phyloP scores from a whole-genome alignment of 2,797 vertebrate genomes.

The Liparis tanakae region DNA sequence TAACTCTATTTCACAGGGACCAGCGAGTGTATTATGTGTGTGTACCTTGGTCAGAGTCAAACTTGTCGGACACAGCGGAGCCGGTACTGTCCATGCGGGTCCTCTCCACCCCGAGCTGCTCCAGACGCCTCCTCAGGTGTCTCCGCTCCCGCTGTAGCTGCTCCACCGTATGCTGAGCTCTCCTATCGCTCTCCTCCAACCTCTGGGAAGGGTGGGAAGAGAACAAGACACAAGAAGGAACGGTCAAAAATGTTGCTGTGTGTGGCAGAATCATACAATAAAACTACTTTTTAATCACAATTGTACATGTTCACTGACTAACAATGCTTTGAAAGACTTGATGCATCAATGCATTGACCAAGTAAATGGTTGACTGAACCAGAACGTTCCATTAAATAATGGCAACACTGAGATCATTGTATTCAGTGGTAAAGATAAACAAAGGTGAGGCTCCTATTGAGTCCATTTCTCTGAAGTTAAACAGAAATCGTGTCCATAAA shows the following conservation, averaged over 20 bases:
- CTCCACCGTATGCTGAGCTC: conserved; percentile 91
- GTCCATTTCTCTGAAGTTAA: neutral
- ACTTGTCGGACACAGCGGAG: conserved; percentile 89
- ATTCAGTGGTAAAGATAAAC: no score
- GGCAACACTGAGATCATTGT: neutral
- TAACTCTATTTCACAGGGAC: neutral
- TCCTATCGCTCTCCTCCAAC: conserved; percentile 92
- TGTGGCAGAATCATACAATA: conserved; percentile 3
- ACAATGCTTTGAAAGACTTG: neutral
- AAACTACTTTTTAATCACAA: neutral
- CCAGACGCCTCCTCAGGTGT: conserved; percentile 92
- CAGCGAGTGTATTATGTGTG: neutral
- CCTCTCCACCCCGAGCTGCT: conserved; percentile 93
- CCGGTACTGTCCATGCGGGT: conserved; percentile 91
- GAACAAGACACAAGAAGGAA: neutral
- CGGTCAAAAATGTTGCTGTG: neutral
- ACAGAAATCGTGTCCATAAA: no score
- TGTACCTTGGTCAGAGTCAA: conserved; percentile 92
- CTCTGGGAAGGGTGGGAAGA: conserved; percentile 77
- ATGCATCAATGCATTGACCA: neutral
- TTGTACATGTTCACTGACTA: neutral
- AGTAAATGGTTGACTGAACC: neutral
- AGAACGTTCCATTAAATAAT: neutral
- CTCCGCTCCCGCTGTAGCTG: conserved; percentile 94
- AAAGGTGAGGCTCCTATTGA: neutral